Base-by-base conservation (phyloP, 2,888 invertebrate species). In the Lydus trimaculatus region DNA sequence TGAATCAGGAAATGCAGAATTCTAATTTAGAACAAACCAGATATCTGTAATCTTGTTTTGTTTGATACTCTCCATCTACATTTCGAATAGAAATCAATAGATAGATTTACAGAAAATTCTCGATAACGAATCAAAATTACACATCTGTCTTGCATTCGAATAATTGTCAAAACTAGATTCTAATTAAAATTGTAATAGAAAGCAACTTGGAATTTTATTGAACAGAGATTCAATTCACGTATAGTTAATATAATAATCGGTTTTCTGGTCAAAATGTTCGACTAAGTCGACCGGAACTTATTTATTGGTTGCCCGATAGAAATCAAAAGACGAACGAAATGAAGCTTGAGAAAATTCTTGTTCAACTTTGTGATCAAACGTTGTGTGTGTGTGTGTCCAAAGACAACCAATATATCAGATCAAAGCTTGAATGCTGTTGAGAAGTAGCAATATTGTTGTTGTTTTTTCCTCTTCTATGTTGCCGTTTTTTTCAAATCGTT, bases 311-410 rank as follows among this genome's bases (percentile, higher is more conserved):
- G 43, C 58, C 62, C 31, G 36, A 63, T 31, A 56, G 59, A 31
- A 62, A 66, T 66, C 66, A 62, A 58, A 66, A 43, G 62, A 8
- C 20, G 58, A 48, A 62, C 48, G 66, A 66, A 66, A 66, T 62
- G 62, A 63, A 61, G 58, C 66, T 66, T 62, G 58, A 66, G 58
- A 58, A 39, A 36, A 66, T 58, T 56, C 66, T 62, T 66, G 61
- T 58, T 62, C 61, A 58, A 66, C 43, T 66, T 58, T 66, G 65
- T 17, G 65, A 65, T 65, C 65, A 65, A 65, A 65, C 65, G 52
- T 58, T 61, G 61, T 56, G 61, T 61, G 28, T 28, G 28, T 28
- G 28, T 36, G 36, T 36, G 13, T 36, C 15, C 62, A 20, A 66
- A 62, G 62, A 61, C 58, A 23, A 36, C 15, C 58, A 58, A 39